Percentiles rank a stretch among this genome's conserved stretches.
These are phyloP conservation scores for Halictus rubicundus DNA, from an alignment of 1,140 invertebrate genomes.

Conservation along the genomic window DNA sequence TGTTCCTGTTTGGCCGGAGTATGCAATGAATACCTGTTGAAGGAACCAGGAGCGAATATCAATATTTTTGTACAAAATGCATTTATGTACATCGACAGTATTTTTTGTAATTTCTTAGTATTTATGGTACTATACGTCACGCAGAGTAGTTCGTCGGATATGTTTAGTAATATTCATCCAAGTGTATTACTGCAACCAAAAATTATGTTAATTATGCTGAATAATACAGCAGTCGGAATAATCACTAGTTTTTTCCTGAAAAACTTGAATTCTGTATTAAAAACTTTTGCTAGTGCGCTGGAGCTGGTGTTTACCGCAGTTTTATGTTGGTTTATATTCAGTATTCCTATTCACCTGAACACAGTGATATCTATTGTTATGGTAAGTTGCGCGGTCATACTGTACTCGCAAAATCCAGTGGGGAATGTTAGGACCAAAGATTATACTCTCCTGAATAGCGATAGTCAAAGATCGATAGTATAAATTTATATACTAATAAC, in stretches of 20 bases:
- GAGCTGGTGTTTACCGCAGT: constrained; percentile 96
- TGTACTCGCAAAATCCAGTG: constrained; percentile 96
- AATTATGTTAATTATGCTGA: constrained; percentile 92
- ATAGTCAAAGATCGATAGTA: too few species aligned
- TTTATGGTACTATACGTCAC: constrained; percentile 84
- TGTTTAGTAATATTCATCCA: constrained; percentile 82
- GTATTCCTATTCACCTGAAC: constrained; percentile 91
- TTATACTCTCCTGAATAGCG: neutral
- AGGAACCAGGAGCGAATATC: constrained; percentile 90
- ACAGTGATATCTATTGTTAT: constrained; percentile 91
- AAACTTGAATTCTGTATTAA: constrained; percentile 96
- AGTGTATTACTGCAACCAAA: constrained; percentile 75
- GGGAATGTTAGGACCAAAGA: constrained; percentile 67
- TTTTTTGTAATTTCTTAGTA: constrained; percentile 91
- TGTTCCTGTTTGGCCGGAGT: constrained; percentile 97
- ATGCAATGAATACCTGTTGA: constrained; percentile 97
- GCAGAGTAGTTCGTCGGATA: constrained; percentile 83
- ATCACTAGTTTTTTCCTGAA: constrained; percentile 96
- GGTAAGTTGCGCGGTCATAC: constrained; percentile 90
- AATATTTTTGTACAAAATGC: constrained; percentile 97
- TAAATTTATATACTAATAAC: neutral
- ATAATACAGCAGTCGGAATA: constrained; percentile 95
- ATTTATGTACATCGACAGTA: constrained; percentile 97
- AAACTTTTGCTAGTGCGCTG: constrained; percentile 97
- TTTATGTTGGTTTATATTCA: constrained; percentile 93